Percentiles rank a stretch among this genome's conserved stretches.
phyloP scores from a whole-genome alignment of 2,113 vertebrate species.

The Xiphophorus hellerii region DNA sequence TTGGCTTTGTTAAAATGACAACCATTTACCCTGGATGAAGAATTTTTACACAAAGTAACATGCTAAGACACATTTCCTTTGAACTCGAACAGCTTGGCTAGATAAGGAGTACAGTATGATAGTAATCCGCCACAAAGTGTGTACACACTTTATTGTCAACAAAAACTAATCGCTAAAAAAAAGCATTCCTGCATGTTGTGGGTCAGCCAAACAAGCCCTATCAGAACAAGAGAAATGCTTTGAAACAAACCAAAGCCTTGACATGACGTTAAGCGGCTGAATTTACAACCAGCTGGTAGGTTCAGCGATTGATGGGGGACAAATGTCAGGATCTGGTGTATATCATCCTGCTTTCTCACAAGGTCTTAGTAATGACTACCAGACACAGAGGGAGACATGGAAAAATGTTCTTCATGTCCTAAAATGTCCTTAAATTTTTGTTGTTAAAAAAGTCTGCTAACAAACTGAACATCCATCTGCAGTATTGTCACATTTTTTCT shows the following conservation, averaged over 20 bases:
- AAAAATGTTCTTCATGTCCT: slow-evolving; percentile 12
- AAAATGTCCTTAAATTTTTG: slow-evolving; percentile 31
- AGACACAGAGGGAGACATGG: slow-evolving; percentile 52
- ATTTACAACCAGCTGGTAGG: slow-evolving; percentile 55
- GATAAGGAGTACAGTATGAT: slow-evolving; percentile 58
- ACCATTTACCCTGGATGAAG: slow-evolving; percentile 18
- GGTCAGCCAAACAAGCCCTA: slow-evolving; percentile 22
- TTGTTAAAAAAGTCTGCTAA: slow-evolving; percentile 53
- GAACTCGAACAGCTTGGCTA: slow-evolving; percentile 46
- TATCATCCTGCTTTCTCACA: slow-evolving; percentile 42
- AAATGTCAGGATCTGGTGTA: slow-evolving; percentile 52
- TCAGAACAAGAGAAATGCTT: slow-evolving; percentile 39
- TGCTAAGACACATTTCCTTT: slow-evolving; percentile 51
- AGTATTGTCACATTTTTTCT: slow-evolving; percentile 1
- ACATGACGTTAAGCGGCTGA: slow-evolving; percentile 33
- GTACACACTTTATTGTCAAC: slow-evolving; percentile 46
- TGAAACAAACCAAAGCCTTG: slow-evolving; percentile 35
- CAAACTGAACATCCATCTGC: slow-evolving; percentile 51
- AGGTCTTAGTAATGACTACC: slow-evolving; percentile 57
- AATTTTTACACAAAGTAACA: slow-evolving; percentile 34
- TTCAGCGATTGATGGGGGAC: slow-evolving; percentile 45
- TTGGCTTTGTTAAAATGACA: slow-evolving; percentile 33
- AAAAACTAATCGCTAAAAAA: slow-evolving; percentile 40
- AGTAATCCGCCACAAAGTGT: slow-evolving; percentile 48
- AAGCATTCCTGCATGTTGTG: slow-evolving; percentile 34